Evolutionary conservation across 2,113 vertebrate species (phyloP).

Genomic region (Chlorodrepanis virens): DNA sequence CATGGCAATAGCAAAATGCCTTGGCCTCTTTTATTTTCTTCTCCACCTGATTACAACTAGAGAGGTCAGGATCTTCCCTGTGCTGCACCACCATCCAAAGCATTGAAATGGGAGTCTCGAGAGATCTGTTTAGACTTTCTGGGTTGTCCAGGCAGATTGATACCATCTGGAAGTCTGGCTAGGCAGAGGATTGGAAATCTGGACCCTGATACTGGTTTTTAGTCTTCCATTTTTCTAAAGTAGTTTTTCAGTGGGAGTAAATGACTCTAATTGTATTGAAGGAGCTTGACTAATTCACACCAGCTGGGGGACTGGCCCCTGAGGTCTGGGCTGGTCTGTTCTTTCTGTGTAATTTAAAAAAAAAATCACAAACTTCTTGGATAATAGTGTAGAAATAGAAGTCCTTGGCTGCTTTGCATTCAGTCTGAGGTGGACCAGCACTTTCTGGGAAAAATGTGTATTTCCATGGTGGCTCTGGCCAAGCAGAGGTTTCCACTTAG

Average conservation of each 20-base stretch:
- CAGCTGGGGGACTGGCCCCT: constrained; percentile 49
- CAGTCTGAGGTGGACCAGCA: not conserved
- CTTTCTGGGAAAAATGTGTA: not conserved
- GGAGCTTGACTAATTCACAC: constrained; percentile 52
- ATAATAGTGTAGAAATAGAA: not conserved
- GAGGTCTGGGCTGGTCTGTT: constrained; percentile 39
- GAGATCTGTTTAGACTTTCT: constrained; percentile 14
- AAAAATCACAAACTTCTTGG: not conserved
- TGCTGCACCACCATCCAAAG: not conserved
- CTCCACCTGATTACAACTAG: not conserved
- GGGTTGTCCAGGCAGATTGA: constrained; percentile 16
- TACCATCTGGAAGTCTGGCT: constrained; percentile 20
- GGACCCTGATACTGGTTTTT: constrained; percentile 17
- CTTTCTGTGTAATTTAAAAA: not conserved
- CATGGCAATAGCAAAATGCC: not conserved
- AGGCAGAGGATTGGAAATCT: constrained; percentile 27
- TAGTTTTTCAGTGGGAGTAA: constrained; percentile 31
- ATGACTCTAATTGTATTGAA: constrained; percentile 43
- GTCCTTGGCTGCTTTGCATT: not conserved
- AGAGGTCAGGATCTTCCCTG: not conserved
- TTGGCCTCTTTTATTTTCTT: not conserved
- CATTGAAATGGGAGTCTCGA: not conserved
- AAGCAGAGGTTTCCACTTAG: not conserved
- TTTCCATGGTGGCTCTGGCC: not conserved
- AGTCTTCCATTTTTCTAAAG: constrained; percentile 35